phyloP scores from a whole-genome alignment of 2,113 vertebrate genomes.

The Neodontobutis hainanensis region DNA sequence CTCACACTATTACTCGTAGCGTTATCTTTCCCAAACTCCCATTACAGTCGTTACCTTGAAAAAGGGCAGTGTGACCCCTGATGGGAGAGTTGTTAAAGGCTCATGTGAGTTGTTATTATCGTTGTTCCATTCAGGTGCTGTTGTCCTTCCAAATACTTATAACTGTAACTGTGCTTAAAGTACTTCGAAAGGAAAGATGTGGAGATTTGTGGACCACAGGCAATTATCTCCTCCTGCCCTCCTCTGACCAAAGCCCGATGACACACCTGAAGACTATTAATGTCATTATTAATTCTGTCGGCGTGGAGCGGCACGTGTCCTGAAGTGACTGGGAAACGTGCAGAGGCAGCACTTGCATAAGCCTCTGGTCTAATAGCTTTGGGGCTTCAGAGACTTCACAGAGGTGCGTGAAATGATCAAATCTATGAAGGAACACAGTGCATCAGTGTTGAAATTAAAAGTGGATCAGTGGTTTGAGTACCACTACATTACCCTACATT shows the following conservation, averaged over 20 bases:
- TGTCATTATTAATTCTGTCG: slow-evolving; percentile 36
- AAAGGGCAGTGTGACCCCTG: too few relatives aligned
- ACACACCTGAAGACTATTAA: slow-evolving; percentile 3
- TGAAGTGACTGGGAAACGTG: slow-evolving; percentile 36
- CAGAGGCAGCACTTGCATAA: slow-evolving; percentile 53
- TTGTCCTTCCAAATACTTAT: too few relatives aligned
- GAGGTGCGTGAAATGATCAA: background rate
- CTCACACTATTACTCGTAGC: too few relatives aligned
- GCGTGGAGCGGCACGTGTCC: slow-evolving; percentile 33
- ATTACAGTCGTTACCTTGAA: too few relatives aligned
- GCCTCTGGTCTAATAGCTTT: slow-evolving; percentile 38
- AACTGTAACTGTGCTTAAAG: too few relatives aligned
- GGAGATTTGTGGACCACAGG: background rate
- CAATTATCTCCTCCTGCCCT: slow-evolving; percentile 10
- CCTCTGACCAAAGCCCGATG: slow-evolving; percentile 9
- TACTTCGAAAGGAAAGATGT: too few relatives aligned
- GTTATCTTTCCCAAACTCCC: too few relatives aligned
- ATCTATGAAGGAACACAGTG: background rate
- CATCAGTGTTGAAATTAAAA: slow-evolving; percentile 5
- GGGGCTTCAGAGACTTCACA: slow-evolving; percentile 38
- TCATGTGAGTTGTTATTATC: too few relatives aligned
- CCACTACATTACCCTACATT: too few relatives aligned
- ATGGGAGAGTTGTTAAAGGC: too few relatives aligned
- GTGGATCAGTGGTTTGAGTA: too few relatives aligned
- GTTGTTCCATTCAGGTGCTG: too few relatives aligned